Base-by-base conservation (phyloP, 2,888 invertebrate species). In the Iselma pallidipennis region DNA sequence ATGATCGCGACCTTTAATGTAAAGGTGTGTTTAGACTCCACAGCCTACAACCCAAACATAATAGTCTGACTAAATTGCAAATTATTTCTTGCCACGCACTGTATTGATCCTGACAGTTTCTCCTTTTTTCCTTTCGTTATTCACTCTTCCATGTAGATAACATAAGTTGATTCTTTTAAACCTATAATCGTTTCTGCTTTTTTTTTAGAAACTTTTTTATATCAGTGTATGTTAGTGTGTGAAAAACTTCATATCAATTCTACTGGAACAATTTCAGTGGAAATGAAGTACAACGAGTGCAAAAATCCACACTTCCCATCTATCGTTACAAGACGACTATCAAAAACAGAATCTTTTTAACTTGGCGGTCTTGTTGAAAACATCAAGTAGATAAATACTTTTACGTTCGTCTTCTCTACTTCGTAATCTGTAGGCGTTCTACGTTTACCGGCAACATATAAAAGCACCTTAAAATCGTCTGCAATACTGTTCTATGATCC, bases 401-500 rank as follows among this genome's bases (percentile, higher is more conserved):
- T 45, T 23, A 10, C 19, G 12, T 21, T 23, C 21, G 6, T 45
- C 12, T 45, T 0, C 23, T 45, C 12, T 21, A 21, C 23, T 45
- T 45, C 21, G 45, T 45, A 45, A 45, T 45, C 45, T 45, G 45
- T 45, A 45, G 45, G 45, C 45, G 45, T 45, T 12, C 9, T 28
- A 45, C 42, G 42, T 42, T 42, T 42, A 42, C 45, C 23, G 23
- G 23, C 45, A 45, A 45, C 45, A 21, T n/a, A 45, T 23, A 45
- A 45, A 45, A 45, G 21, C 45, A 45, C 45, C 45, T 45, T 45
- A 45, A 45, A n/a, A 26, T 54, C 49, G 55, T 63, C 62, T 64
- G 58, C 59, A 61, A 57, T 64, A 63, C 60, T 66, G 63, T 65
- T 66, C 68, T 68, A 66, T 68, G 65, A 68, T 65, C 63, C 65